phyloP scores from a whole-genome alignment of 1,140 invertebrate species.

The Macrobrachium rosenbergii region DNA sequence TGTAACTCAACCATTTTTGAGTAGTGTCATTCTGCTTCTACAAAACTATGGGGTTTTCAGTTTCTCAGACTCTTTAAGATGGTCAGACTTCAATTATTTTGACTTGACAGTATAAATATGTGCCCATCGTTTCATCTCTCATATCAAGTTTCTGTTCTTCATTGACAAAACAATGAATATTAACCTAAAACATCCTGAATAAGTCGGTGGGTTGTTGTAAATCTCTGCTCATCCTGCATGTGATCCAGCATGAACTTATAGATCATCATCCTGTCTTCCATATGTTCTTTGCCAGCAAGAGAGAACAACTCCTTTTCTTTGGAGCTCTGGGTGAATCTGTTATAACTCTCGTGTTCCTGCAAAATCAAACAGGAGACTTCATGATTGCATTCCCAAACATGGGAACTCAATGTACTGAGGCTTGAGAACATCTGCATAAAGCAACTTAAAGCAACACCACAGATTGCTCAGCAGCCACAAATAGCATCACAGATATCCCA shows the following conservation, averaged over 20 bases:
- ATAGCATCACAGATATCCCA: no score
- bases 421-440: no score
- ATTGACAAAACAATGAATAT: neutral
- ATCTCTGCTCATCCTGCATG: constrained; percentile 73
- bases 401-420: no score
- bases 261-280: constrained; percentile 72
- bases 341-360: constrained; percentile 71
- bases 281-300: constrained; percentile 72
- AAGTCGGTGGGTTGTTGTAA: constrained; percentile 71
- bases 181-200: constrained; percentile 71
- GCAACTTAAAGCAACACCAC: no score
- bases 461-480: no score
- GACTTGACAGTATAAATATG: no score
- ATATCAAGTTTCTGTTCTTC: neutral
- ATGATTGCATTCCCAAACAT: no score
- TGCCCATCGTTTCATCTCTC: no score
- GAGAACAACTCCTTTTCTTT: constrained; percentile 73
- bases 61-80: no score
- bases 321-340: constrained; percentile 72
- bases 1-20: neutral
- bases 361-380: constrained; percentile 23
- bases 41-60: no score
- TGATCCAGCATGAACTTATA: constrained; percentile 78
- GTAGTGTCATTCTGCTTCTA: neutral
- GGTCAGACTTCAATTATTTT: no score